Evolutionary conservation across 2,797 vertebrate species (phyloP), one percentile per base, ranked within the genome.

Genomic region (Pempheris klunzingeri): DNA sequence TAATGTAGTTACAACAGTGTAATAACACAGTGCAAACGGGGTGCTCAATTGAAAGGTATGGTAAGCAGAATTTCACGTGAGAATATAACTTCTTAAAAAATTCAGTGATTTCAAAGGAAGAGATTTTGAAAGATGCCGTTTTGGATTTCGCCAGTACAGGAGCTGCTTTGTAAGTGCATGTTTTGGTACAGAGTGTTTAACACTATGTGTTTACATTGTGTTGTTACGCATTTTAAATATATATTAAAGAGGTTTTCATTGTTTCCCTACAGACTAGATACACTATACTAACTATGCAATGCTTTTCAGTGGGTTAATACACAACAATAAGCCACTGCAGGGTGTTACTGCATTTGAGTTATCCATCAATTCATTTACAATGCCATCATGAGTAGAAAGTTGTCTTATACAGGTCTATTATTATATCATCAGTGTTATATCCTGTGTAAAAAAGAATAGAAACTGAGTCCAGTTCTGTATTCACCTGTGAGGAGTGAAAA

Each of bases 271-370:
- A 82, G 64, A 85, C 52, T 82, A 77, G 32, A 71, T 74, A 78
- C 49, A 80, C 60, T 74, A 78, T 57, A 44, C 69, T 74, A 73
- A 66, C 72, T 70, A 83, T 60, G 78, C 43, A 69, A 67, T 58
- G 71, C 72, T 76, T 82, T 58, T 79, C 58, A 43, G 7, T 82
- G 62, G 89, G 90, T 92, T 90, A 92, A 90, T 90, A 92, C 89
- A 93, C 90, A 87, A 87, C 84, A 92, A 93, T 91, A 93, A 92
- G 90, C 81, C 90, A 86, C 80, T 74, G 84, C 87, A 78, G 82
- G 81, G 81, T 76, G 80, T 90, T 84, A 88, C 88, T 86, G 85
- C 77, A 84, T 89, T 89, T 81, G 61, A 83, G 58, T 85, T 66
- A 66, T 83, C 84, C 75, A 79, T 90, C 80, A 73, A 75, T 87